Percentiles rank a stretch among this genome's conserved stretches.
These are phyloP conservation scores for Artemia sinica DNA, from an alignment of 2,888 invertebrate genomes.

Conservation along the genomic window DNA sequence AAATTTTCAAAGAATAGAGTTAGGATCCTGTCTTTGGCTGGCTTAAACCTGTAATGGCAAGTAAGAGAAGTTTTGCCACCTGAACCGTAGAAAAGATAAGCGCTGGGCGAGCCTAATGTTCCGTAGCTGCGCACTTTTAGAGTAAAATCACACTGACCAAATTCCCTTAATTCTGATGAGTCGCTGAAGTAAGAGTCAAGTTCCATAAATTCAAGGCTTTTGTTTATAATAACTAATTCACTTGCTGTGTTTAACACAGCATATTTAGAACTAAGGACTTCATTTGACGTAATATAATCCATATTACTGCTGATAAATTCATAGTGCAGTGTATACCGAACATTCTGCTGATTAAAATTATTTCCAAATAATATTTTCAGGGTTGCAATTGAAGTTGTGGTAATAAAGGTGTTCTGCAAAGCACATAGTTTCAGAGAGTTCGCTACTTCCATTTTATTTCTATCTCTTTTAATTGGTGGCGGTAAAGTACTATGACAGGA, in stretches of 20 bases:
- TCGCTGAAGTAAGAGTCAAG: slow-evolving; percentile 4
- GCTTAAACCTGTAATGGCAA: not conserved
- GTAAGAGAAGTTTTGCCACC: not conserved
- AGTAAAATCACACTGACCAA: not conserved
- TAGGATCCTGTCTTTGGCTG: not conserved
- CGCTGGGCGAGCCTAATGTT: not conserved
- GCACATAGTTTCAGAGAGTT: not conserved
- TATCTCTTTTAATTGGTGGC: not conserved
- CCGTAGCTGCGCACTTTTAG: not conserved
- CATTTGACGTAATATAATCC: not conserved
- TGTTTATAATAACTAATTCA: slow-evolving; percentile 3
- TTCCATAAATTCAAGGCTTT: not conserved
- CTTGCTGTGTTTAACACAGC: not conserved
- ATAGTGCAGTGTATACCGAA: not conserved
- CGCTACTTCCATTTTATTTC: not conserved
- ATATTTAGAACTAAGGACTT: not conserved
- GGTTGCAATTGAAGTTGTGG: not conserved
- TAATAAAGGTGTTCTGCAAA: not conserved
- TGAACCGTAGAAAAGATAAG: not conserved
- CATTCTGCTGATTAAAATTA: not conserved
- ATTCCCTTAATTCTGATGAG: not conserved
- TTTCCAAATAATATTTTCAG: not conserved
- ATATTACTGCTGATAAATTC: not conserved
- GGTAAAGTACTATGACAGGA: too few relatives aligned
- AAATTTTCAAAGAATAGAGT: not conserved